Evolutionary conservation across 2,888 invertebrate species (phyloP).

Genomic region (Sarcophaga rosellei): DNA sequence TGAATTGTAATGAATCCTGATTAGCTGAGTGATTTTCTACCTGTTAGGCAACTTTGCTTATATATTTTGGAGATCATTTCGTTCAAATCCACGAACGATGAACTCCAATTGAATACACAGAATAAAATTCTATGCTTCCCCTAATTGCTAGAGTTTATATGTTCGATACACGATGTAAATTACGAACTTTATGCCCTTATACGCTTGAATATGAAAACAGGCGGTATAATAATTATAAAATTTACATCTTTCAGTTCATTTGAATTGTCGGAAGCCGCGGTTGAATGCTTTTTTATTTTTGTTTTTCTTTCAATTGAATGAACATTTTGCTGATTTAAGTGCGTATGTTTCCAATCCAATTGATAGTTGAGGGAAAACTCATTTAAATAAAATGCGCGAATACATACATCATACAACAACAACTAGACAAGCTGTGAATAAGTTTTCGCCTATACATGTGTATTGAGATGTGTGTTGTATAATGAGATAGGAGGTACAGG

Average conservation of each 20-base stretch:
- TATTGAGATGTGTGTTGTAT: background rate
- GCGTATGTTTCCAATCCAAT: conserved; percentile 54
- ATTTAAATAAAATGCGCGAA: conserved; percentile 15
- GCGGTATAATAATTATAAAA: conserved; percentile 49
- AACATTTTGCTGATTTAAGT: conserved; percentile 31
- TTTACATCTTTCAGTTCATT: conserved; percentile 51
- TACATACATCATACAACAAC: background rate
- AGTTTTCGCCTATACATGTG: background rate
- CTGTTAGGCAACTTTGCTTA: too few relatives aligned
- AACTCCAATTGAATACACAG: too few relatives aligned
- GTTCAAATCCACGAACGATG: too few relatives aligned
- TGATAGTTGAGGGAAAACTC: conserved; percentile 41
- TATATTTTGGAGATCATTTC: too few relatives aligned
- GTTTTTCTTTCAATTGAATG: conserved; percentile 35
- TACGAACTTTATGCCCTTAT: conserved; percentile 2
- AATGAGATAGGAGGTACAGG: background rate
- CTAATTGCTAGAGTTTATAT: too few relatives aligned
- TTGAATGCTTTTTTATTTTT: background rate
- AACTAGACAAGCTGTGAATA: background rate
- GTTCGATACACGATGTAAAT: background rate
- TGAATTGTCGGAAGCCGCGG: conserved; percentile 10
- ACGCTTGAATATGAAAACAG: conserved; percentile 8
- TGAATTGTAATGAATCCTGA: too few relatives aligned
- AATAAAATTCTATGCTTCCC: too few relatives aligned
- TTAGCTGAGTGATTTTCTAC: too few relatives aligned